Base-by-base conservation (phyloP, 2,888 invertebrate species). In the Romanomermis culicivorax region DNA sequence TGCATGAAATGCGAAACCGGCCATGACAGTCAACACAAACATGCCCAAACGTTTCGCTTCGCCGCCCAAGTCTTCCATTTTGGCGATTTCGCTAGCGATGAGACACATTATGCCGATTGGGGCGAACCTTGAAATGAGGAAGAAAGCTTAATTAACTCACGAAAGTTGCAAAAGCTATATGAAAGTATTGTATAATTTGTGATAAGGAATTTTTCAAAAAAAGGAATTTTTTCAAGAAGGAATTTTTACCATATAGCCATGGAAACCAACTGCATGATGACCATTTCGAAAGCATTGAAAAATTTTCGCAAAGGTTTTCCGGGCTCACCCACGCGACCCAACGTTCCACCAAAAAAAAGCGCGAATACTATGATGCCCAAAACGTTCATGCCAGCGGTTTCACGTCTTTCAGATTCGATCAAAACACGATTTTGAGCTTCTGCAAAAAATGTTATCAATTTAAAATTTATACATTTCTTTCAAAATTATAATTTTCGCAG, bases 201-300 rank as follows among this genome's bases (percentile, higher is more conserved):
- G 11, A 17, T n/a, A n/a, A n/a, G n/a, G n/a, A n/a, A n/a, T n/a
- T n/a, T n/a, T n/a, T n/a, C n/a, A 36, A 11, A 36, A 36, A 36
- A 36, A 36, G 36, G 11, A 36, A 36, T 17, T 14, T 11, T 11
- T 36, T n/a, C n/a, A n/a, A n/a, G n/a, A n/a, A n/a, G 23, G 11
- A 29, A 30, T 26, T 14, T 72, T 76, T 70, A 86, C 87, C 89
- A 91, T 69, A 93, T 88, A 60, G 93, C 87, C 81, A 87, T 84
- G 57, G 82, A 80, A 56, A 93, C 91, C 60, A 93, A 86, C 55
- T 82, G 80, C 89, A 93, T 89, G 80, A 88, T 86, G 25, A 86
- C 85, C 65, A 87, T 85, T 17, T 85, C 84, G 14, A 91, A 71
- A 0, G 82, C 75, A 56, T 80, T 79, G 71, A 89, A 88, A 72